Base-by-base conservation (phyloP, 2,113 vertebrate genomes). In the Crotophaga sulcirostris region DNA sequence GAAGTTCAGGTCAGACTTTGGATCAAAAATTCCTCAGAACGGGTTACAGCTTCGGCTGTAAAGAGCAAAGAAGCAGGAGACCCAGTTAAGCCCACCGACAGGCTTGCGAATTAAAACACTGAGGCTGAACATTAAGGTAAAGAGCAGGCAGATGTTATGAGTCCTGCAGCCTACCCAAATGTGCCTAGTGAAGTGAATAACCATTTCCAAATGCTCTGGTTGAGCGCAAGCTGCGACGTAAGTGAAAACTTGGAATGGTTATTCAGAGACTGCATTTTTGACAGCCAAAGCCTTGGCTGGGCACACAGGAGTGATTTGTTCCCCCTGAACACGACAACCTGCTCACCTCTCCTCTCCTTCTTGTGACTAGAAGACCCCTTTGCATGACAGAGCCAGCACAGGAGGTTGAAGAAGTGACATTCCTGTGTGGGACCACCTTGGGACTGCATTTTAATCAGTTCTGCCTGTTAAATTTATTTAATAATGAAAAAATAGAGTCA, bases 181-280 rank as follows among this genome's bases (percentile, higher is more conserved):
- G 20, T 59, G 26, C 72, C 84, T 21, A 0, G 25, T 55, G 54
- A 67, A 59, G 51, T 17, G 34, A 80, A 45, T 6, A 51, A 74
- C 33, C 29, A 17, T 36, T 85, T 82, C 77, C 77, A 73, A 76
- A 76, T 7, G 62, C 49, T 84, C 29, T 25, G 44, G 24, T 23
- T 25, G 55, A 73, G 55, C 0, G 0, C 0, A 4, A 93, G 31
- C 45, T 49, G 29, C 0, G 0, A 31, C 4, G 0, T 12, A 23
- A 42, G 34, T 42, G 73, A 79, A 84, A 84, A 69, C 66, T 51
- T 55, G 56, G 26, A 29, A 42, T 40, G 13, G 25, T 16, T 75
- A 31, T 49, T 45, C 66, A 66, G 49, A 34, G 59, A 14, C 7
- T 40, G 31, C 15, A 0, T 60, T 85, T 83, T 9, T 66, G 75